Conservation (phyloP, 2,888 invertebrate genomes). For the Scrobipalpa costella region DNA sequence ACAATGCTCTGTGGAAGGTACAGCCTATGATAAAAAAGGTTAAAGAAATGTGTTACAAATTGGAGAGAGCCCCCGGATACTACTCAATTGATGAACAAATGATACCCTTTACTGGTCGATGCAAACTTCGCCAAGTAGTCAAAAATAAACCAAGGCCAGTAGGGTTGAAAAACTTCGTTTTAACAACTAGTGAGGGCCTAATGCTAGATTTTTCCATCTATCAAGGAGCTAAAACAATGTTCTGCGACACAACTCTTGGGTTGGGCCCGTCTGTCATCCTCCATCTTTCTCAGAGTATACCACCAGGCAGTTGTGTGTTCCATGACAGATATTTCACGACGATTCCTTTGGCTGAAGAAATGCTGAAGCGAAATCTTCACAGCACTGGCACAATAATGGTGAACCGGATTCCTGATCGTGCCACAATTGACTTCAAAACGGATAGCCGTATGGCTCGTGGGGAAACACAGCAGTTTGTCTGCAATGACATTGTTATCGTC, state of each 20-base stretch:
- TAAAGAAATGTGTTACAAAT: neutral
- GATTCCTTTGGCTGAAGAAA: slow-evolving; percentile 36
- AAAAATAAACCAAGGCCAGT: slow-evolving; percentile 32
- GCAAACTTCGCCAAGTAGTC: neutral
- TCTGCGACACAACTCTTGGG: slow-evolving; percentile 32
- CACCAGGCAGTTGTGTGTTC: slow-evolving; percentile 39
- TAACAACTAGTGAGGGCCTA: slow-evolving; percentile 34
- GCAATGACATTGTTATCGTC: slow-evolving; percentile 26
- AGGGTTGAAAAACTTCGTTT: slow-evolving; percentile 36
- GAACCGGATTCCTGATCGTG: slow-evolving; percentile 31
- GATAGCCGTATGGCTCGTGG: slow-evolving; percentile 31
- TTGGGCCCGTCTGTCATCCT: slow-evolving; percentile 38
- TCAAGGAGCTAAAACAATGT: slow-evolving; percentile 18
- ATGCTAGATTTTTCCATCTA: slow-evolving; percentile 39
- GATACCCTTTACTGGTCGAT: slow-evolving; percentile 32
- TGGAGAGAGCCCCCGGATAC: slow-evolving; percentile 7
- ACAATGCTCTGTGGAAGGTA: slow-evolving; percentile 21
- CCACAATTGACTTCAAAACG: slow-evolving; percentile 29
- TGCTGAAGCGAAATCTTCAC: slow-evolving; percentile 31
- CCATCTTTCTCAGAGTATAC: slow-evolving; percentile 34
- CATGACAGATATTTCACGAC: slow-evolving; percentile 39
- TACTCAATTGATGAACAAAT: slow-evolving; percentile 33
- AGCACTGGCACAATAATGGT: slow-evolving; percentile 32
- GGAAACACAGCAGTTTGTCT: slow-evolving; percentile 30
- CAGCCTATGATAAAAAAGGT: slow-evolving; percentile 13